phyloP scores from a whole-genome alignment of 2,113 vertebrate species.

The Gobiocypris rarus region DNA sequence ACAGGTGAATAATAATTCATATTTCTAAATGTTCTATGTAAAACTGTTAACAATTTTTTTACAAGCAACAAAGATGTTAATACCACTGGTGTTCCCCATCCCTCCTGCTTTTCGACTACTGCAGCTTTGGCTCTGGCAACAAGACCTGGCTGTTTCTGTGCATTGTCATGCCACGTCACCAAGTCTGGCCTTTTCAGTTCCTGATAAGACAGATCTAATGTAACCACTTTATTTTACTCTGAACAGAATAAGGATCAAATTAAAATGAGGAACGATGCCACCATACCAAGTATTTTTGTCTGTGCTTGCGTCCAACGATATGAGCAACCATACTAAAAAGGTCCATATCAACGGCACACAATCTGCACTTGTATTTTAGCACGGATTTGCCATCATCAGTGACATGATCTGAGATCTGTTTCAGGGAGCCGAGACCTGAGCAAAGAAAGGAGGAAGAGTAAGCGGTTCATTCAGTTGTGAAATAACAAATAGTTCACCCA shows the following conservation, averaged over 20 bases:
- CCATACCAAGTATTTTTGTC: conserved; percentile 78
- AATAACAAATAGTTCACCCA: background rate
- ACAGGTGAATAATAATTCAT: background rate
- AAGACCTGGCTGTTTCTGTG: conserved; percentile 64
- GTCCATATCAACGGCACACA: conserved; percentile 64
- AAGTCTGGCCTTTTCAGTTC: conserved; percentile 72
- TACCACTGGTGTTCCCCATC: conserved; percentile 72
- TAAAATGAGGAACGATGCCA: background rate
- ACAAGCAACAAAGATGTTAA: conserved; percentile 10
- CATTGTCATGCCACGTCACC: conserved; percentile 69
- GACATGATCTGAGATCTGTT: conserved; percentile 53
- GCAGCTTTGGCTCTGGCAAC: conserved; percentile 72
- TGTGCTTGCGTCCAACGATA: conserved; percentile 76
- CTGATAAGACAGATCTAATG: conserved; percentile 55
- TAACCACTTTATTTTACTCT: background rate
- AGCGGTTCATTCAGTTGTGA: background rate
- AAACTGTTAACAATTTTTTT: background rate
- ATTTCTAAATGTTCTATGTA: background rate
- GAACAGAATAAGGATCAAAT: background rate
- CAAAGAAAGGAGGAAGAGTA: conserved; percentile 2
- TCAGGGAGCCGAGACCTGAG: conserved; percentile 71
- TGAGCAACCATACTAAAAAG: conserved; percentile 70
- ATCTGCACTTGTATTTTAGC: conserved; percentile 67
- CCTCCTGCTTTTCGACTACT: conserved; percentile 75
- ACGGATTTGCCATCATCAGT: conserved; percentile 50